Evolutionary conservation across 1,140 invertebrate species (phyloP), one percentile per base, ranked within the genome.

Genomic region (Drosophila ercepeae): DNA sequence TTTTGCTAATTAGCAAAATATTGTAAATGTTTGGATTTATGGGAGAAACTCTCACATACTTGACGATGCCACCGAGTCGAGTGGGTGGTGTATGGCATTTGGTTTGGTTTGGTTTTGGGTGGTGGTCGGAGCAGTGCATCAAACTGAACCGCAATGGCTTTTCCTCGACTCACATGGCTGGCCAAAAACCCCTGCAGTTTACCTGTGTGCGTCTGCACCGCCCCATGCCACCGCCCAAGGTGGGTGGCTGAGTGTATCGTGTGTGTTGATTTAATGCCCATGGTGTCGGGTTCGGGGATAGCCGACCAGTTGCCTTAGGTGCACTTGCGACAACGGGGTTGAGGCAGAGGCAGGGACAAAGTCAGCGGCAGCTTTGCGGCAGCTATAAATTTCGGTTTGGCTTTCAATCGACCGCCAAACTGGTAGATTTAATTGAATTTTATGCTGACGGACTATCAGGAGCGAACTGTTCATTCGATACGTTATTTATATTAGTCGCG

Each of bases 21-120:
- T 86, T 88, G 82, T 89, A 86, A 88, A 88, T 88, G 83, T 88
- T 88, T 82, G 83, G 60, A 86, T 88, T 88, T 82, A 70, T 82
- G 82, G 63, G 59, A 59, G 61, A 54, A 32, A 39, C 54, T 57
- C 46, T 44, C 57, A 39, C 42, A 73, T 52, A 34, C 27, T 21
- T 42, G 5, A 45, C 23, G 14, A 32, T 32, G 29, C 29, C 29
- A 32, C 9, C 29, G 4, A 36, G 7, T 16, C 2, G 25, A 11
- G 11, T 34, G 29, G 21, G 9, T 11, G 16, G 5, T 14, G n/a
- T 32, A n/a, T n/a, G n/a, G n/a, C n/a, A n/a, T n/a, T n/a, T n/a
- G 19, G 5, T n/a, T 5, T 9, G 21, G 16, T 39, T 39, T 6
- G 23, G 34, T 21, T 13, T 36, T 39, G 36, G 14, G 14, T 44